Base-by-base conservation (phyloP, 2,113 vertebrate genomes). In the Sinocyclocheilus anshuiensis region DNA sequence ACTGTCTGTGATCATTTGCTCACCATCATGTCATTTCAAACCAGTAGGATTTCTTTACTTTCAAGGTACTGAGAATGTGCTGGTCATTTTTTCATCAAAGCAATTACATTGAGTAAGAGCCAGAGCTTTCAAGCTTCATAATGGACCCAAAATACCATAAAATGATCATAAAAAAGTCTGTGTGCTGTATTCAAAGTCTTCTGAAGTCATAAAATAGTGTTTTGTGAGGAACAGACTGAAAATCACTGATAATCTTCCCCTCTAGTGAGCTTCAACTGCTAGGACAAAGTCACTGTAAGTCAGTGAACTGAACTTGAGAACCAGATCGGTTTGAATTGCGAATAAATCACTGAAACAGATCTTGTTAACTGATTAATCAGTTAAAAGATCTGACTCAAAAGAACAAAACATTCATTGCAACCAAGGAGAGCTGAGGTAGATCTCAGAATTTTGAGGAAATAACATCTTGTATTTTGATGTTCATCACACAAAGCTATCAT, bases 261-360 rank as follows among this genome's bases (percentile, higher is more conserved):
- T 74, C 39, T 74, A 74, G 71, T 74, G 71, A 74, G 22, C 71
- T 20, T 74, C 71, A 45, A 6, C 36, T n/a, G 36, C 71, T n/a
- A 5, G 4, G 11, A 45, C 20, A 12, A 15, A 69, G 26, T 69
- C 65, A 67, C 1, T 6, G 7, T 26, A 24, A 65, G 12, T 65
- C 11, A 65, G 61, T 65, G n/a, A 65, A 24, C 11, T 65, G 24
- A 13, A 65, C 24, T 11, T 45, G 42, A 45, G 42, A 45, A 45
- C 42, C 42, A 45, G 42, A 45, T 45, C 42, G 10, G 42, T 45
- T 45, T 45, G 42, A 2, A 45, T 45, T 45, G 9, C 9, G 10
- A 2, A 45, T 45, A 50, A 50, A 50, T 15, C 48, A 50, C 13
- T 7, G 48, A 50, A 50, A 13, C 48, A 13, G 1, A 50, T 50